Percentiles rank a stretch among this genome's conserved stretches.
Evolutionary conservation across 2,888 invertebrate species (phyloP).

Genomic region (Acrocyrtus sp.): DNA sequence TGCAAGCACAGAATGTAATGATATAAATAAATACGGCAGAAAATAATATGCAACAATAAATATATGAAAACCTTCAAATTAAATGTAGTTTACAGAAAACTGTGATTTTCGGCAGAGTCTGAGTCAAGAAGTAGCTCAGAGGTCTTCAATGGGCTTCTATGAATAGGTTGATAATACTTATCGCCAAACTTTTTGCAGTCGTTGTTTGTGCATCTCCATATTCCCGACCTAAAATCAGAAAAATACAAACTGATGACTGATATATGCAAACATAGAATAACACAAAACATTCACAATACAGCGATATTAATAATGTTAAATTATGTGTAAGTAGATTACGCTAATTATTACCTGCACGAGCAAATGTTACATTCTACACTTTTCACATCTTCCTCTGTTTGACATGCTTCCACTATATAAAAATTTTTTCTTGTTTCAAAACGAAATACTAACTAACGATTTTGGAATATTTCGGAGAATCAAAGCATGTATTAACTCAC

Average conservation of each 20-base stretch:
- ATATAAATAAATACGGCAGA: too few species aligned
- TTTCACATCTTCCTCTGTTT: slow-evolving; percentile 61
- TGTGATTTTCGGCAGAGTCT: slow-evolving; percentile 38
- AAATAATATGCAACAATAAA: too few species aligned
- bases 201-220: slow-evolving; percentile 60
- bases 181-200: slow-evolving; percentile 60
- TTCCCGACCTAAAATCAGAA: slow-evolving; percentile 39
- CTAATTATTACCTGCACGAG: slow-evolving; percentile 46
- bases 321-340: neutral
- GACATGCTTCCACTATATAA: slow-evolving; percentile 56
- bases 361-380: slow-evolving; percentile 61
- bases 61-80: too few species aligned
- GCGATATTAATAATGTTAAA: neutral
- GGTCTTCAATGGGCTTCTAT: slow-evolving; percentile 6
- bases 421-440: neutral
- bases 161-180: slow-evolving; percentile 51
- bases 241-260: too few species aligned
- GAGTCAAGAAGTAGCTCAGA: slow-evolving; percentile 27
- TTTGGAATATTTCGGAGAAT: too few species aligned
- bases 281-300: neutral
- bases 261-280: neutral
- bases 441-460: too few species aligned
- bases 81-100: slow-evolving; percentile 22
- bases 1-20: too few species aligned
- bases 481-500: too few species aligned